Conservation (phyloP, 1,140 invertebrate species). For the Philopotamus ludificatus region DNA sequence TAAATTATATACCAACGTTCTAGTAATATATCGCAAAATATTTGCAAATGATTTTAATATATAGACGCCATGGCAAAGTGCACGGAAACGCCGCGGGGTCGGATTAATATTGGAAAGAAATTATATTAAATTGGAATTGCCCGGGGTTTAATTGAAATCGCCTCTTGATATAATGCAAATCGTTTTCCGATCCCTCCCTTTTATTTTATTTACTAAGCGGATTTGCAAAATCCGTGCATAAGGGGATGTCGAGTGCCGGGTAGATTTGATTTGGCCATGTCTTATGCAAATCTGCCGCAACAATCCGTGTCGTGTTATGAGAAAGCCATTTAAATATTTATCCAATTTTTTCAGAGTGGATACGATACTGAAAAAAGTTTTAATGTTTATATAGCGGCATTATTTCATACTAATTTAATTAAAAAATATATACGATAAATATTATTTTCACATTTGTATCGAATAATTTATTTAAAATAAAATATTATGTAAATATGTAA, state of each 20-base stretch:
- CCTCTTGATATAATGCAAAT: constrained; percentile 28
- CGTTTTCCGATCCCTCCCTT: constrained; percentile 26
- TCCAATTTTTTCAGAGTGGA: no score
- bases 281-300: background rate
- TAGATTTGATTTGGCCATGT: background rate
- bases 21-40: background rate
- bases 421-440: no score
- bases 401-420: no score
- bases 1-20: background rate
- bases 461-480: no score
- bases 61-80: background rate
- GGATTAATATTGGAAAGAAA: constrained; percentile 6
- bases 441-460: no score
- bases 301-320: no score
- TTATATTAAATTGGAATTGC: constrained; percentile 28
- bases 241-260: no score
- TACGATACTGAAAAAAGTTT: no score
- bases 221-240: constrained; percentile 18
- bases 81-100: background rate
- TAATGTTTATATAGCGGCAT: no score
- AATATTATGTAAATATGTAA: no score
- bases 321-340: no score
- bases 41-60: background rate
- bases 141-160: constrained; percentile 21
- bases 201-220: constrained; percentile 28